A percentile compares a stretch with the other conserved stretches of the same genome.
These are phyloP conservation scores for Plestiodon gilberti DNA, from an alignment of 2,113 vertebrate species.

Conservation along the genomic window DNA sequence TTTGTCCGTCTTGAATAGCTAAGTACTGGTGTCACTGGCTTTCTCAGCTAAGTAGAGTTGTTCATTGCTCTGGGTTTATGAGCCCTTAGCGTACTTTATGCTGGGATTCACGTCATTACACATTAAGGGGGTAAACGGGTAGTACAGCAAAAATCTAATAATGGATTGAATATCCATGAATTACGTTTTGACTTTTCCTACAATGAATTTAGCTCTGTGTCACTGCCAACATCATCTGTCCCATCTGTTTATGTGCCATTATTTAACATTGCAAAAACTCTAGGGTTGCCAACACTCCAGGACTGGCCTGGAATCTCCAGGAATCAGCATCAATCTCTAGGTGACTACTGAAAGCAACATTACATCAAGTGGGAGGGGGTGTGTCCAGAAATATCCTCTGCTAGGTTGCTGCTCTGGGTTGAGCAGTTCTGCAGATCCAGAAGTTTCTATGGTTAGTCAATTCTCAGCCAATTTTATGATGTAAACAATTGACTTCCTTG, in stretches of 20 bases:
- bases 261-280: too few relatives aligned
- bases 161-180: background rate
- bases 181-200: background rate
- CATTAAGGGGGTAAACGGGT: background rate
- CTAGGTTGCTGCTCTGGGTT: too few relatives aligned
- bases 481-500: background rate
- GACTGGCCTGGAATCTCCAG: too few relatives aligned
- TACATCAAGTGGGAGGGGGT: too few relatives aligned
- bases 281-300: too few relatives aligned
- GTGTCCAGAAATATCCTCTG: too few relatives aligned
- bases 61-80: background rate
- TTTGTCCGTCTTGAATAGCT: background rate
- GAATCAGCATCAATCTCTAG: too few relatives aligned
- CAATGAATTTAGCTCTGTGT: background rate
- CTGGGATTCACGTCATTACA: background rate
- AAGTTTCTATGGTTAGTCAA: background rate
- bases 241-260: background rate
- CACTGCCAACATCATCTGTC: background rate
- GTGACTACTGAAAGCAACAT: too few relatives aligned
- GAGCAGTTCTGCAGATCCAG: background rate
- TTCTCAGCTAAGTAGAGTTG: background rate
- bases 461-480: background rate
- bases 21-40: background rate
- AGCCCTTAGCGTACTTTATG: background rate
- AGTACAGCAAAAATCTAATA: too few relatives aligned